Evolutionary conservation across 2,113 vertebrate genomes (phyloP).

Genomic region (Dasypus novemcinctus): DNA sequence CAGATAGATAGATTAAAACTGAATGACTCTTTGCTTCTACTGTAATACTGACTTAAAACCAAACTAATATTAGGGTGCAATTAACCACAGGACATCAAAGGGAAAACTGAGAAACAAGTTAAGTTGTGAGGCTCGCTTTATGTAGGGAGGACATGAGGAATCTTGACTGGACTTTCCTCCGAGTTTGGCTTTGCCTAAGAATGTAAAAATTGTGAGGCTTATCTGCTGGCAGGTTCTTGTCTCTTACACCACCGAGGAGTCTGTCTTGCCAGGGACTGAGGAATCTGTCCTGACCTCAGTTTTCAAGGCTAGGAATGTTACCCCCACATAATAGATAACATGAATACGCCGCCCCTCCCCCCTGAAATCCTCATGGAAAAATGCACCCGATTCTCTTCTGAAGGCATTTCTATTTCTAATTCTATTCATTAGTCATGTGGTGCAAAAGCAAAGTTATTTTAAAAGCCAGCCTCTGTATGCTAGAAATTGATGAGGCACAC

Average conservation of each 20-base stretch:
- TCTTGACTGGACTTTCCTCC: neutral
- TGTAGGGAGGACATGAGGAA: neutral
- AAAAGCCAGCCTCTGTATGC: conserved; percentile 34
- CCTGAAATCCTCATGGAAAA: neutral
- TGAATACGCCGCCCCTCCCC: neutral
- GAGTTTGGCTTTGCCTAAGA: neutral
- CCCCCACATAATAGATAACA: neutral
- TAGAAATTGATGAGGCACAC: neutral
- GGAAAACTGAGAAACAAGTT: neutral
- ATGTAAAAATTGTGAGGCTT: neutral
- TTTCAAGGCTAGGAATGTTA: neutral
- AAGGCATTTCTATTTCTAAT: conserved; percentile 52
- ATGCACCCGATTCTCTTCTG: neutral
- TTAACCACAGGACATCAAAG: neutral
- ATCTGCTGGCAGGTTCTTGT: neutral
- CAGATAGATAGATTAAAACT: neutral
- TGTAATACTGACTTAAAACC: neutral
- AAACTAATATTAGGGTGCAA: neutral
- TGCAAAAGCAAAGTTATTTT: conserved; percentile 56
- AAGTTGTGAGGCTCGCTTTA: neutral
- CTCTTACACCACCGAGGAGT: neutral
- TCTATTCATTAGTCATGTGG: conserved; percentile 10
- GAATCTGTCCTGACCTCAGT: neutral
- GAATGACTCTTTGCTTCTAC: neutral
- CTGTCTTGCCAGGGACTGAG: neutral